These are phyloP conservation scores for Dreissena rostriformis DNA, from an alignment of 1,140 invertebrate species.

Conservation along the genomic window DNA sequence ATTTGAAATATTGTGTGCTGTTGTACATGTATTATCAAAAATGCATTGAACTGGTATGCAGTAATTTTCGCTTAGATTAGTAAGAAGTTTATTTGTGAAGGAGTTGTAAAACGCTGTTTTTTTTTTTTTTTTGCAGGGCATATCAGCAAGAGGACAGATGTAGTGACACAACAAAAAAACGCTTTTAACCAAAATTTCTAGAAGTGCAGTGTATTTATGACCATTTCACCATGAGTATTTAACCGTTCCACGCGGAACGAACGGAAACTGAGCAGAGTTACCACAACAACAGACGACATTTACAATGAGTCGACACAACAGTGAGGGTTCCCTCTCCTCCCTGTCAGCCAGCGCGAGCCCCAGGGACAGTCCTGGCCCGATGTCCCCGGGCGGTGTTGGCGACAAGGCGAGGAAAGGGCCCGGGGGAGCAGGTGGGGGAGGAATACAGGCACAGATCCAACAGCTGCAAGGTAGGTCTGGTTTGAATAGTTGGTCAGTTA, in stretches of 20 bases:
- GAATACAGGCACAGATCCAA: constrained; percentile 57
- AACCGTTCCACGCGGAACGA: constrained; percentile 6
- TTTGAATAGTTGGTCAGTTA: neutral
- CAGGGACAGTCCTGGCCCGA: constrained; percentile 54
- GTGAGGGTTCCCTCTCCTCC: constrained; percentile 41
- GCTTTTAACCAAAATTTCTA: constrained; percentile 6
- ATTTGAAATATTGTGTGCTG: no score
- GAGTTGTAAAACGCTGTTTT: no score
- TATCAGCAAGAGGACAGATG: constrained; percentile 1
- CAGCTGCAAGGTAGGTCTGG: constrained; percentile 49
- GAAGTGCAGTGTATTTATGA: constrained; percentile 53
- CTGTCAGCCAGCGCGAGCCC: constrained; percentile 49
- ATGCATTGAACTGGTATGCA: no score
- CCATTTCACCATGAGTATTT: constrained; percentile 44
- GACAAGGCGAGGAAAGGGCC: constrained; percentile 6
- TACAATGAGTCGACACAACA: constrained; percentile 47
- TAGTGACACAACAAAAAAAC: constrained; percentile 9
- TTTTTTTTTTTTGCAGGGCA: neutral
- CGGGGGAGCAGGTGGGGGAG: neutral
- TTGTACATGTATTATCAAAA: no score
- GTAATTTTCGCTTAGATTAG: no score
- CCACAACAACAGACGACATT: constrained; percentile 7
- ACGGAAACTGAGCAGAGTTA: constrained; percentile 48
- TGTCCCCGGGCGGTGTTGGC: constrained; percentile 33
- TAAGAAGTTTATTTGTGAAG: no score